Base-by-base conservation (phyloP, 2,113 vertebrate genomes). In the Tupaia tana region DNA sequence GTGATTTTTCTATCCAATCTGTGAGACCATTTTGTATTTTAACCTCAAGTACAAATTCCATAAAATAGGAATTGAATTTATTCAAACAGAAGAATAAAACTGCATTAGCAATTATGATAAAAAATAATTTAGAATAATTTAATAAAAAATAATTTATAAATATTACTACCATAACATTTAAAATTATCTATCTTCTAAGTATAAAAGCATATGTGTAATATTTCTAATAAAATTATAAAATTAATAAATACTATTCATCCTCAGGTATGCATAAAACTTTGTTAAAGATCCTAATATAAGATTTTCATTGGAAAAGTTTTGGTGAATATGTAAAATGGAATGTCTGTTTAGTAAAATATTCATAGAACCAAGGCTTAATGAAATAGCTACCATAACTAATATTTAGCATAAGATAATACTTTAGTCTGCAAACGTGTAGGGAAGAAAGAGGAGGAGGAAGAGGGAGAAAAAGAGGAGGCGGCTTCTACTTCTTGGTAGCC, bases 11-110 rank as follows among this genome's bases (percentile, higher is more conserved):
- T 27, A 75, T 90, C 18, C 22, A 12, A 77, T 24, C 8, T 58
- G 18, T 86, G n/a, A 95, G 56, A n/a, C 9, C 52, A 95, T 56
- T 0, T 7, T n/a, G 88, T 75, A 52, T 16, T 94, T 96, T 89
- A 91, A 86, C 18, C 15, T 92, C 0, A 7, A 58, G 81, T 78
- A 19, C 9, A 66, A 15, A 29, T 9, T 70, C 59, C 61, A 81
- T 8, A 95, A 69, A 79, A 19, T 4, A 85, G 14, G 75, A 85
- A 83, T 58, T 15, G 43, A 87, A 9, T n/a, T 73, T 91, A 15
- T 81, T 89, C n/a, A 95, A 88, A 85, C 10, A 94, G 13, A 31
- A 96, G 1, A 95, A 4, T 1, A 70, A 16, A 71, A 84, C 7
- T 63, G 64, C 31, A 92, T 93, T 74, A 95, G 12, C 14, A 85